phyloP scores from a whole-genome alignment of 1,140 invertebrate species.

The Globodera rostochiensis region DNA sequence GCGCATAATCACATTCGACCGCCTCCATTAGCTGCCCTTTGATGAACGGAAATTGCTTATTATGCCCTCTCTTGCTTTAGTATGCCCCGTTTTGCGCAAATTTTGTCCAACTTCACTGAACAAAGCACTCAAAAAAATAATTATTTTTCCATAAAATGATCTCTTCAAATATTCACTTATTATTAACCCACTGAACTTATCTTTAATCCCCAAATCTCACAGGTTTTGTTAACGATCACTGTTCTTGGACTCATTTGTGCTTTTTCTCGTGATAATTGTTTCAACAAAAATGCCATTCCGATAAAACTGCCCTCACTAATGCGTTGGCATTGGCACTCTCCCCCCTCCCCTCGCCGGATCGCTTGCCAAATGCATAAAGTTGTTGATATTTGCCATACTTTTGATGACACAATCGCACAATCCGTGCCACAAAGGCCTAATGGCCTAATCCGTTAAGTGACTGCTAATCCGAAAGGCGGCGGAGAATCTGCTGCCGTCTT shows the following conservation, averaged over 20 bases:
- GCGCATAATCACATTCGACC: not conserved
- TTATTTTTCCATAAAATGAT: too few species aligned
- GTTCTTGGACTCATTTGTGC: not conserved
- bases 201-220: too few species aligned
- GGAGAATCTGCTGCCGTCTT: not conserved
- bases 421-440: not conserved
- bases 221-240: not conserved
- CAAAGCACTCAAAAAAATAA: too few species aligned
- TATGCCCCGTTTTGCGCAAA: not conserved
- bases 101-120: too few species aligned
- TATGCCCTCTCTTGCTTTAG: not conserved
- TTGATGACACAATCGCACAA: not conserved
- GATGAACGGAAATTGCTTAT: constrained; percentile 2
- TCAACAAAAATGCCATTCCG: not conserved
- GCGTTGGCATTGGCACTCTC: not conserved
- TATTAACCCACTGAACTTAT: too few species aligned
- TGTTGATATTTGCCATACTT: not conserved
- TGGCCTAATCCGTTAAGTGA: not conserved
- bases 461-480: not conserved
- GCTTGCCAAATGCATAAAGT: not conserved
- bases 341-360: not conserved
- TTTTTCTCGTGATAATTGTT: not conserved
- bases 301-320: not conserved
- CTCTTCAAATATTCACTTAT: too few species aligned
- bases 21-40: not conserved